Percentiles rank a stretch among this genome's conserved stretches.
Conservation (phyloP, 1,140 invertebrate genomes). For the Harpegnathos saltator region DNA sequence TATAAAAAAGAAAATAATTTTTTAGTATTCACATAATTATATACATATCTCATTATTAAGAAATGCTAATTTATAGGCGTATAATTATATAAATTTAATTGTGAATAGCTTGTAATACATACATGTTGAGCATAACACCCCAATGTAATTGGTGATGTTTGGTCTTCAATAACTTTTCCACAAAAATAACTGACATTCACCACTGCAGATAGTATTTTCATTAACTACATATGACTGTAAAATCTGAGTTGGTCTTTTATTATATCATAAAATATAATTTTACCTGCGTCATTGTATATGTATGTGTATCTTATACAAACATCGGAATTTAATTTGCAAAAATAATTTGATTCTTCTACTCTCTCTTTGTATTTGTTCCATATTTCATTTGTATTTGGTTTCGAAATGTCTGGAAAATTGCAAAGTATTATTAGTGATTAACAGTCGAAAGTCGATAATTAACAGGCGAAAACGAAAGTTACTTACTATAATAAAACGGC, state of each 20-base stretch:
- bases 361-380: slow-evolving; percentile 35
- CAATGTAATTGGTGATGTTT: slow-evolving; percentile 46
- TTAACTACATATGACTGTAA: neutral
- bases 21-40: slow-evolving; percentile 32
- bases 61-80: neutral
- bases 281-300: slow-evolving; percentile 70
- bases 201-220: slow-evolving; percentile 66
- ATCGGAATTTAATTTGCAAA: slow-evolving; percentile 45
- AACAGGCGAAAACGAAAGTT: slow-evolving; percentile 12
- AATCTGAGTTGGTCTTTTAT: neutral
- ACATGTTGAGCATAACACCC: slow-evolving; percentile 76
- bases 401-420: slow-evolving; percentile 40
- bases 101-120: slow-evolving; percentile 7
- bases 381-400: slow-evolving; percentile 65
- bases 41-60: slow-evolving; percentile 28
- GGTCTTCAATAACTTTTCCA: slow-evolving; percentile 74
- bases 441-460: neutral
- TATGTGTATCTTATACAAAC: slow-evolving; percentile 76
- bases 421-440: neutral
- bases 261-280: slow-evolving; percentile 18
- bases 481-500: slow-evolving; percentile 50
- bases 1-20: slow-evolving; percentile 50
- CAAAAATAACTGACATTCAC: slow-evolving; percentile 71
- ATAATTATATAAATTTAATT: neutral
- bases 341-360: neutral